phyloP scores from a whole-genome alignment of 2,113 vertebrate species.

The Elaphurus davidianus region DNA sequence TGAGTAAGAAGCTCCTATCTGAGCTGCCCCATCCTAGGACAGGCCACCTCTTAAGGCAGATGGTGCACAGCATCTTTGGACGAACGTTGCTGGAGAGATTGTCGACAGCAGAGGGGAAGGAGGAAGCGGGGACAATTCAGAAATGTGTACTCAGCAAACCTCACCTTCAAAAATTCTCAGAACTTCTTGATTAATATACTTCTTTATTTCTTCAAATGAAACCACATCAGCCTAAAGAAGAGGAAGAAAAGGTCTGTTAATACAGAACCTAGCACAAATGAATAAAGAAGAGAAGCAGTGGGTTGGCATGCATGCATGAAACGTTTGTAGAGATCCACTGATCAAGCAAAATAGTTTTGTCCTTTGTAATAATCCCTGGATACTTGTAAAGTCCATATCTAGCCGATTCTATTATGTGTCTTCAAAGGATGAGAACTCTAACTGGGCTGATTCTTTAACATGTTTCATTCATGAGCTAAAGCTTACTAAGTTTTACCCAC shows the following conservation, averaged over 20 bases:
- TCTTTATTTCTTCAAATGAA: slow-evolving; percentile 93
- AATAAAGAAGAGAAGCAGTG: neutral
- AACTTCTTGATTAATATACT: slow-evolving; percentile 92
- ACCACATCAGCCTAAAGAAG: slow-evolving; percentile 84
- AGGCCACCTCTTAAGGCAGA: neutral
- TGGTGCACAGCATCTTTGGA: neutral
- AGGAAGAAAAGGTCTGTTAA: slow-evolving; percentile 36
- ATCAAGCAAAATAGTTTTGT: neutral
- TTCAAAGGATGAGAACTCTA: neutral
- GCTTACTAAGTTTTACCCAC: neutral
- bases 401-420: neutral
- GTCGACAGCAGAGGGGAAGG: neutral
- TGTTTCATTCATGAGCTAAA: neutral
- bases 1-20: neutral
- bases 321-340: neutral
- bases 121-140: neutral
- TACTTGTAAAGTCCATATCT: neutral
- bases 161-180: slow-evolving; percentile 95
- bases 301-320: neutral
- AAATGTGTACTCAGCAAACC: slow-evolving; percentile 41
- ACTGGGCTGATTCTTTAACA: neutral
- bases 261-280: neutral
- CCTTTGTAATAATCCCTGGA: neutral
- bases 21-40: neutral
- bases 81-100: neutral